Percentiles rank a stretch among this genome's conserved stretches.
Conservation (phyloP, 2,888 invertebrate species). For the Saturnia japonica region DNA sequence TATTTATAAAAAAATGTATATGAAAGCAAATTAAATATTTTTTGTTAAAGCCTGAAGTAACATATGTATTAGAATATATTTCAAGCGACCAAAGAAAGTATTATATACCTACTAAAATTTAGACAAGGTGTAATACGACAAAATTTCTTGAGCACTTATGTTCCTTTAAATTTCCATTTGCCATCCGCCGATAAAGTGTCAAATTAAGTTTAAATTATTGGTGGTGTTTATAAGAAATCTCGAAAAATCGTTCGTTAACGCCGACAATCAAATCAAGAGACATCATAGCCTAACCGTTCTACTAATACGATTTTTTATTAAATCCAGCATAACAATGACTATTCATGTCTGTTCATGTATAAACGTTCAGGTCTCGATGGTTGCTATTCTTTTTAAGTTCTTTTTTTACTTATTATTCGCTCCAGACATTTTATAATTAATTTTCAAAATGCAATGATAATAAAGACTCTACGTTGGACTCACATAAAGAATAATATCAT, state of each 20-base stretch:
- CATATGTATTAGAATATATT: neutral
- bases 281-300: too few relatives aligned
- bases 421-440: too few relatives aligned
- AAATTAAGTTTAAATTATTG: neutral
- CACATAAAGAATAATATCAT: neutral
- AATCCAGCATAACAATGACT: too few relatives aligned
- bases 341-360: too few relatives aligned
- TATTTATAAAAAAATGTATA: neutral
- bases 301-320: too few relatives aligned
- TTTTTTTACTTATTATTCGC: too few relatives aligned
- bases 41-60: neutral
- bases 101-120: neutral
- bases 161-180: neutral
- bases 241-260: too few relatives aligned
- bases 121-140: neutral
- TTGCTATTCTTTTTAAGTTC: too few relatives aligned
- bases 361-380: too few relatives aligned
- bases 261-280: neutral
- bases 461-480: neutral
- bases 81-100: too few relatives aligned
- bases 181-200: neutral
- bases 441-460: too few relatives aligned
- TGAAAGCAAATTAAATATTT: neutral
- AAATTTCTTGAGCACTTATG: neutral
- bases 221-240: too few relatives aligned